phyloP scores from a whole-genome alignment of 2,888 invertebrate genomes.

The Agrochola circellaris region DNA sequence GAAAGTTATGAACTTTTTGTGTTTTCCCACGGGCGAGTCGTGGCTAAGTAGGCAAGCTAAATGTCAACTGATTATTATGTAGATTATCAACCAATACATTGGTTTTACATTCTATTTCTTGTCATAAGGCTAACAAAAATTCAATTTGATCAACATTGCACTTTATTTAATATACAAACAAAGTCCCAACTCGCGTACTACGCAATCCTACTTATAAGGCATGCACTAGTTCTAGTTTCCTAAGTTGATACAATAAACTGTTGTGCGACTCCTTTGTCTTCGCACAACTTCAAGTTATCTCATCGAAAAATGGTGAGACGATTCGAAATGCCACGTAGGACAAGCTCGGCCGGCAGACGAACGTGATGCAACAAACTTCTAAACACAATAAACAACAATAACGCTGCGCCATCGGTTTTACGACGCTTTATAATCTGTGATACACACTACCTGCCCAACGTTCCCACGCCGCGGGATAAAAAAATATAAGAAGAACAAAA shows the following conservation, averaged over 20 bases:
- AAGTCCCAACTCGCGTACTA: slow-evolving; percentile 37
- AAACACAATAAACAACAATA: slow-evolving; percentile 71
- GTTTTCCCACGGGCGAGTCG: slow-evolving; percentile 46
- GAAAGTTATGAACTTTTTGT: slow-evolving; percentile 42
- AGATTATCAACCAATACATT: slow-evolving; percentile 29
- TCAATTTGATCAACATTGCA: slow-evolving; percentile 4
- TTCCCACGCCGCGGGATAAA: slow-evolving; percentile 85
- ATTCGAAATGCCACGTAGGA: slow-evolving; percentile 67
- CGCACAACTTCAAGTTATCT: slow-evolving; percentile 46
- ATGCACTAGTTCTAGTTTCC: slow-evolving; percentile 57
- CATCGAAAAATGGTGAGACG: slow-evolving; percentile 56
- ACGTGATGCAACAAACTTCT: slow-evolving; percentile 68
- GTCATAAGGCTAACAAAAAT: not conserved
- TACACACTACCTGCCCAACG: slow-evolving; percentile 77
- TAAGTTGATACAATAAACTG: slow-evolving; percentile 49
- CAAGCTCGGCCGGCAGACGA: slow-evolving; percentile 48
- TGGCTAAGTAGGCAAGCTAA: slow-evolving; percentile 15
- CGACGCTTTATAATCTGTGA: slow-evolving; percentile 75
- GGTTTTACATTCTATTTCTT: slow-evolving; percentile 35
- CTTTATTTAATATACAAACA: slow-evolving; percentile 31
- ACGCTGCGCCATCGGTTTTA: slow-evolving; percentile 69
- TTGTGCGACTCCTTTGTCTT: slow-evolving; percentile 56
- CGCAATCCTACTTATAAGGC: slow-evolving; percentile 30
- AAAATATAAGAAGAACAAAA: slow-evolving; percentile 83
- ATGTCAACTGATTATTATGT: slow-evolving; percentile 25